phyloP scores from a whole-genome alignment of 2,797 vertebrate species.

The Hafferia zeledoni region DNA sequence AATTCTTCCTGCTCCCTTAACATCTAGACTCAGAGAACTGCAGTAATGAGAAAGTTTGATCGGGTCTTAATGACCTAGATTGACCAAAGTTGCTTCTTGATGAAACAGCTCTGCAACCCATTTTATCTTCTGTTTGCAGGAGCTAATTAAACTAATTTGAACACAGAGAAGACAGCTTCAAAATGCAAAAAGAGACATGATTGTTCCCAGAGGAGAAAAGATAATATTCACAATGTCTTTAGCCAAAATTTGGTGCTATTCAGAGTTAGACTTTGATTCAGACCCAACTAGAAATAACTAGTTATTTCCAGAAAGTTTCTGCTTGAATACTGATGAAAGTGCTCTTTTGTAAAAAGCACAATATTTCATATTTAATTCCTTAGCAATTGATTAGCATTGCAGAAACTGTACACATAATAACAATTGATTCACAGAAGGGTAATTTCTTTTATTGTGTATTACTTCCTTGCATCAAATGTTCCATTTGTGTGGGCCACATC shows the following conservation, averaged over 20 bases:
- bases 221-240: background rate
- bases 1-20: background rate
- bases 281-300: background rate
- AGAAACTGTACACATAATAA: background rate
- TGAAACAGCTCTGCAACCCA: background rate
- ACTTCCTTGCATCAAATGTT: background rate
- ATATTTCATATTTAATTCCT: background rate
- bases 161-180: background rate
- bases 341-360: background rate
- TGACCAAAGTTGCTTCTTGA: background rate
- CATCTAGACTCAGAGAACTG: background rate
- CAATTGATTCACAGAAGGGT: background rate
- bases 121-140: constrained; percentile 13
- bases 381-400: background rate
- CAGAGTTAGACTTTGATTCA: background rate
- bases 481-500: background rate
- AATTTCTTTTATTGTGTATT: background rate
- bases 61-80: constrained; percentile 11
- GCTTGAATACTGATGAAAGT: background rate
- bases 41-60: background rate
- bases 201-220: background rate
- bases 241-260: background rate
- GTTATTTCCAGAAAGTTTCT: background rate
- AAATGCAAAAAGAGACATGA: background rate
- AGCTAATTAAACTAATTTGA: constrained; percentile 48